phyloP scores from a whole-genome alignment of 2,797 vertebrate species.

The Chelon auratus region DNA sequence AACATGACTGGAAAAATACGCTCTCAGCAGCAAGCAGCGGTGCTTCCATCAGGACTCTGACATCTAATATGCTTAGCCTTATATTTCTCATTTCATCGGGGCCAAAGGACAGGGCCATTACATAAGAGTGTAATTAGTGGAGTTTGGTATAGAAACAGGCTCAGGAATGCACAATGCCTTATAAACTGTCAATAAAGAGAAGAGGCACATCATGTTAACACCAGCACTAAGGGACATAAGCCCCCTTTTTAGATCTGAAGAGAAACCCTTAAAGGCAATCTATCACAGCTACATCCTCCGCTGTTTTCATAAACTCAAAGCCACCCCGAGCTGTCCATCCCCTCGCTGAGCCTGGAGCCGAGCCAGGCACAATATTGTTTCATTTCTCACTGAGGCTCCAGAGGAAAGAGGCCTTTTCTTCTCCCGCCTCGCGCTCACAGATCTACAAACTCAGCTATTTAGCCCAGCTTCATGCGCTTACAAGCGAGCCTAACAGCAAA shows the following conservation, averaged over 20 bases:
- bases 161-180: conserved; percentile 48
- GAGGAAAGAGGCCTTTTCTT: conserved; percentile 51
- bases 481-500: conserved; percentile 17
- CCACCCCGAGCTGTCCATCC: conserved; percentile 50
- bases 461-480: conserved; percentile 24
- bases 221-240: conserved; percentile 42
- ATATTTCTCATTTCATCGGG: conserved; percentile 45
- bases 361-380: conserved; percentile 73
- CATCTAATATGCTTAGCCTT: conserved; percentile 30
- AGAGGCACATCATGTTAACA: conserved; percentile 49
- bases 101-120: conserved; percentile 57
- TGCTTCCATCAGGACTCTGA: conserved; percentile 36
- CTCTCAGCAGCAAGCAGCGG: conserved; percentile 17
- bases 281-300: conserved; percentile 55
- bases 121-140: conserved; percentile 66
- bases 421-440: conserved; percentile 32
- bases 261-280: conserved; percentile 51
- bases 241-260: conserved; percentile 45
- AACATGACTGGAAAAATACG: conserved; percentile 35
- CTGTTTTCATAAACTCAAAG: conserved; percentile 77
- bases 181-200: conserved; percentile 59
- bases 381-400: conserved; percentile 57
- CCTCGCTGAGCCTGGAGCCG: conserved; percentile 58
- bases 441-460: conserved; percentile 48
- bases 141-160: conserved; percentile 67